These are phyloP conservation scores for Plectropomus leopardus DNA, from an alignment of 2,113 vertebrate species.

Conservation along the genomic window DNA sequence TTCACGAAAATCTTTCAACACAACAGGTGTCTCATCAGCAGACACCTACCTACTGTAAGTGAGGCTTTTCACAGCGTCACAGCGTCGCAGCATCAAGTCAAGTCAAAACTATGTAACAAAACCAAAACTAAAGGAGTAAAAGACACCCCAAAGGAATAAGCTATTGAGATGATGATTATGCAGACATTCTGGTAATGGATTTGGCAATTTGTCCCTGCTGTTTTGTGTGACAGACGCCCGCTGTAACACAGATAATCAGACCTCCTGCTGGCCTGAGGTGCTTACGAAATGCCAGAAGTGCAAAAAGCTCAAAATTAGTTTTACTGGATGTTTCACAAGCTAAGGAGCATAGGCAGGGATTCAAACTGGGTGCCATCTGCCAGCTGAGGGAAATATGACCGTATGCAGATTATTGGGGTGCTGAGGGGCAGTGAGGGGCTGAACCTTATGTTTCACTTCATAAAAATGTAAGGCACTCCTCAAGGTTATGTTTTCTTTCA, in stretches of 20 bases:
- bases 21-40: background rate
- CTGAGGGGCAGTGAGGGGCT: no score
- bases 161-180: background rate
- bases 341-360: constrained; percentile 22
- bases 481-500: no score
- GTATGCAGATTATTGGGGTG: background rate
- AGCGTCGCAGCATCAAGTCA: background rate
- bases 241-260: constrained; percentile 21
- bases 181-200: constrained; percentile 8
- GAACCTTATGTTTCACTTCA: no score
- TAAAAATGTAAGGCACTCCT: no score
- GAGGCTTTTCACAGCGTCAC: constrained; percentile 11
- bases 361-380: constrained; percentile 58
- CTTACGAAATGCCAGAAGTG: constrained; percentile 31
- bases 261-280: constrained; percentile 25
- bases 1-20: background rate
- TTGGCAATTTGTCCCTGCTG: background rate
- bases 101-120: background rate
- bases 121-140: background rate
- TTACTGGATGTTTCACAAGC: constrained; percentile 34
- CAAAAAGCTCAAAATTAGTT: constrained; percentile 12
- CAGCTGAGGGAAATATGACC: constrained; percentile 22
- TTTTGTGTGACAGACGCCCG: constrained; percentile 21
- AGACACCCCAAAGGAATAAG: background rate
- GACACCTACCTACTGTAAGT: constrained; percentile 9